These are phyloP conservation scores for Phortica okadai DNA, from an alignment of 2,888 invertebrate species.

Conservation along the genomic window DNA sequence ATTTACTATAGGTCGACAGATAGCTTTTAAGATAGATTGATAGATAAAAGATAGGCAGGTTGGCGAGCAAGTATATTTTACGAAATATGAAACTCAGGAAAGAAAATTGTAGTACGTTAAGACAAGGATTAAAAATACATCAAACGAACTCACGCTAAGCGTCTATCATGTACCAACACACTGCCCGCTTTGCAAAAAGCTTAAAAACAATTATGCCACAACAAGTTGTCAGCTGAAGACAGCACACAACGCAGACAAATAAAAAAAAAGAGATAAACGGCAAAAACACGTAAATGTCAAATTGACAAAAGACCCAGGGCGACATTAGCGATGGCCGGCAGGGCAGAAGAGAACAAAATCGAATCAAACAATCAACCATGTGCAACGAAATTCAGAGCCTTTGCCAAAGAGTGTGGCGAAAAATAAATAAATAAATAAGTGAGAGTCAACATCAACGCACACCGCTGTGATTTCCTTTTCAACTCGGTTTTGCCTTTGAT, in stretches of 20 bases:
- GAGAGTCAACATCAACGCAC: neutral
- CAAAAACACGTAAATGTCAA: conserved; percentile 4
- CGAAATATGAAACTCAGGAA: too few species aligned
- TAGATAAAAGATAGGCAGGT: too few species aligned
- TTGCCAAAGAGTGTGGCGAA: neutral
- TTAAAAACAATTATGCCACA: conserved; percentile 11
- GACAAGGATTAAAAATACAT: too few species aligned
- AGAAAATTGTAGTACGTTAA: too few species aligned
- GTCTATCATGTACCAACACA: too few species aligned
- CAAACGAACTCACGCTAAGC: too few species aligned
- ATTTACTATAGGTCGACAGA: too few species aligned
- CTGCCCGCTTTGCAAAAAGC: neutral
- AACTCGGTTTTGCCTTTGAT: conserved; percentile 40
- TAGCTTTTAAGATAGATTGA: too few species aligned
- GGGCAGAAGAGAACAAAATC: neutral
- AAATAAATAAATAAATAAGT: too few species aligned
- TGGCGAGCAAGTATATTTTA: too few species aligned
- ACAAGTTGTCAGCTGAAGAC: conserved; percentile 8
- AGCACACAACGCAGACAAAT: neutral
- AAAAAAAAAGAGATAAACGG: neutral
- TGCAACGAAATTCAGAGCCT: neutral
- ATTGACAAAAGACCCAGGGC: neutral
- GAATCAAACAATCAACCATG: neutral
- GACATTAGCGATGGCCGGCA: neutral
- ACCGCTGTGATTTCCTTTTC: conserved; percentile 5